Base-by-base conservation (phyloP, 2,888 invertebrate species). In the Parasteatoda lunata region DNA sequence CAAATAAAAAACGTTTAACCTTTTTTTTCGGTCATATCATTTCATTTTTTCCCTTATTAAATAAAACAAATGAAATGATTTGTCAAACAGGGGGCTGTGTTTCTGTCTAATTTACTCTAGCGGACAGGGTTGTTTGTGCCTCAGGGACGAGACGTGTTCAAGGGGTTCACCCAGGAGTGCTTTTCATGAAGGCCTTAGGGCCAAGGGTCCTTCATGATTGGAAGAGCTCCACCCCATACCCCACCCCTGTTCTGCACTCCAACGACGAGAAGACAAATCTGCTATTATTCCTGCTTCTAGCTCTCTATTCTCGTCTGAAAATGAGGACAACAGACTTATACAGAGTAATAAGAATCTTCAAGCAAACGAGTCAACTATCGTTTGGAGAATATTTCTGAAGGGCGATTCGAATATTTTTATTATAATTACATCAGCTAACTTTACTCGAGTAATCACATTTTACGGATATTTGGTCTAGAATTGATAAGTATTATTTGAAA, bases 81-180 rank as follows among this genome's bases (percentile, higher is more conserved):
- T 13, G 59, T 59, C 59, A 9, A n/a, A 13, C 9, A 59, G 59
- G 59, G 13, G 59, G 9, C 9, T 59, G 4, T 3, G 59, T 59
- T 59, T n/a, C 59, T 59, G n/a, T 9, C 11, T 59, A 59, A 59
- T 59, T 59, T 59, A n/a, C 59, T 59, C 59, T 59, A 59, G 59
- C 59, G 59, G 59, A 59, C 59, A 59, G 9, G 59, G 68, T 68
- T 68, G 52, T 64, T 84, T 77, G 76, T 86, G 85, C 85, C 85
- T 87, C 54, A 77, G 65, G 86, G 77, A 73, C 72, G 77, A 87
- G 86, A 82, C 86, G 86, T 87, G 86, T 82, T 87, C 86, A 87
- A 87, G 86, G 81, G 77, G 86, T 45, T 77, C 77, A 70, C 68
- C 78, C 80, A 73, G 86, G 68, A 87, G 82, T 69, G 81, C 81